These are phyloP conservation scores for Catamblyrhynchus diadema DNA, from an alignment of 2,797 vertebrate species.

Conservation along the genomic window DNA sequence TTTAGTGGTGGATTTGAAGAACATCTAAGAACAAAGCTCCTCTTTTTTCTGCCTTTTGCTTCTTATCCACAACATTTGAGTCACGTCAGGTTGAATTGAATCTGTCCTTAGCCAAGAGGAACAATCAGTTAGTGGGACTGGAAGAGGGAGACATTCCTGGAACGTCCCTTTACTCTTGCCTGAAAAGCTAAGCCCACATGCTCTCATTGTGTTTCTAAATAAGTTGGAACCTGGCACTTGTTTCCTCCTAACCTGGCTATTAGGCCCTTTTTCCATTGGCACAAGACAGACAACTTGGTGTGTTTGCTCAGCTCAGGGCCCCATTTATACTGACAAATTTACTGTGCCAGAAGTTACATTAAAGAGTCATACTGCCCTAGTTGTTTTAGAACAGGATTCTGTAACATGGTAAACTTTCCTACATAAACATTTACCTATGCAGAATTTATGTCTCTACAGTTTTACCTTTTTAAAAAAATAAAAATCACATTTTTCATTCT, in stretches of 20 bases:
- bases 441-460: slow-evolving; percentile 36
- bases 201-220: slow-evolving; percentile 33
- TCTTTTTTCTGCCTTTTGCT: background rate
- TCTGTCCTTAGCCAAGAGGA: background rate
- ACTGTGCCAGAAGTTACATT: slow-evolving; percentile 57
- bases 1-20: background rate
- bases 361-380: slow-evolving; percentile 39
- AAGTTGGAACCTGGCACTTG: slow-evolving; percentile 16
- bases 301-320: slow-evolving; percentile 18
- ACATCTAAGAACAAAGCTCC: background rate
- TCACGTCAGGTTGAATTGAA: background rate
- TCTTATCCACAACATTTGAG: background rate
- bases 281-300: slow-evolving; percentile 19
- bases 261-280: slow-evolving; percentile 46
- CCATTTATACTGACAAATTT: slow-evolving; percentile 29
- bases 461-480: background rate
- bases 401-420: slow-evolving; percentile 53
- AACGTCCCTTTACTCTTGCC: background rate
- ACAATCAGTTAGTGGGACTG: background rate
- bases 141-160: background rate
- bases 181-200: background rate
- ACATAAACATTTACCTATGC: slow-evolving; percentile 52
- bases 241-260: slow-evolving; percentile 8
- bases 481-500: slow-evolving; percentile 41
- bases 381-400: slow-evolving; percentile 42